Conservation (phyloP, 2,113 vertebrate species). For the Tiliqua scincoides region DNA sequence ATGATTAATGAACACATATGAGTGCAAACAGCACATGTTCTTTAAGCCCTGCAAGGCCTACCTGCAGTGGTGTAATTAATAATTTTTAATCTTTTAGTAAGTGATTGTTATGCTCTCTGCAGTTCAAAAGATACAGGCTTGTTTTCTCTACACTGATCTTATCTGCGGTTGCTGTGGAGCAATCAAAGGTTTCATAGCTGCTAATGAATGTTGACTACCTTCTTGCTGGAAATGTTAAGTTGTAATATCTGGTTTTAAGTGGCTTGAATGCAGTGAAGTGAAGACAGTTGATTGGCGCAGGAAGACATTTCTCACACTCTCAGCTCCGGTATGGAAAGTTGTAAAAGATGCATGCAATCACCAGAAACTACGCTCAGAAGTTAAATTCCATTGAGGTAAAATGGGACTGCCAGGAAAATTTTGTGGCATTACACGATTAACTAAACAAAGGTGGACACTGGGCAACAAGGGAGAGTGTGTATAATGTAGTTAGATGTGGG, state of each 20-base stretch:
- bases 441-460: background rate
- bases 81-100: constrained; percentile 56
- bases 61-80: constrained; percentile 57
- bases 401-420: background rate
- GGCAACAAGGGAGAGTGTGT: too few species aligned
- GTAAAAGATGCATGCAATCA: background rate
- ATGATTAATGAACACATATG: constrained; percentile 75
- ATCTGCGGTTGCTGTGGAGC: constrained; percentile 43
- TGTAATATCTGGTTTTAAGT: constrained; percentile 41
- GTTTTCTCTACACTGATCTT: constrained; percentile 56
- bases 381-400: background rate
- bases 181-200: constrained; percentile 60
- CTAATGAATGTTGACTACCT: constrained; percentile 40
- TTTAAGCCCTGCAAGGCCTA: constrained; percentile 57
- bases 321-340: background rate
- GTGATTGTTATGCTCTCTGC: constrained; percentile 41
- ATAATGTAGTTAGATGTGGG: background rate
- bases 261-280: background rate
- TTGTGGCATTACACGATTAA: background rate
- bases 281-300: background rate
- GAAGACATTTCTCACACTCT: background rate
- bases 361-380: background rate
- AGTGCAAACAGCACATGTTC: constrained; percentile 33
- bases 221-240: constrained; percentile 26
- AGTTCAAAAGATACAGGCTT: constrained; percentile 38